A percentile compares a stretch with the other conserved stretches of the same genome.
phyloP scores from a whole-genome alignment of 2,113 vertebrate species.

The Pogonocichla stellata region DNA sequence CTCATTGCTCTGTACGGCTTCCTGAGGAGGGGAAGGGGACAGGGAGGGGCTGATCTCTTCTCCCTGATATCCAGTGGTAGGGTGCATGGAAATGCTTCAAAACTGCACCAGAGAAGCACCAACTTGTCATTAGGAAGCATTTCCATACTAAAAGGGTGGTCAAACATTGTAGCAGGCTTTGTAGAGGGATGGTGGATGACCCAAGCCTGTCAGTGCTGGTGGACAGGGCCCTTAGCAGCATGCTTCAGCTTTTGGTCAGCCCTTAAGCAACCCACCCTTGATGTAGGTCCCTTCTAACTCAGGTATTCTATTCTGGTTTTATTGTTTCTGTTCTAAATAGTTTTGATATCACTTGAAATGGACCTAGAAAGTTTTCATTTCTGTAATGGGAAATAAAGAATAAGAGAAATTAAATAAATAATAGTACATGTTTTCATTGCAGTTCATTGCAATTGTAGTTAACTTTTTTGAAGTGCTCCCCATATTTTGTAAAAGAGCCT shows the following conservation, averaged over 20 bases:
- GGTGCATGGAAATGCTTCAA: neutral
- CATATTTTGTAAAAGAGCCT: neutral
- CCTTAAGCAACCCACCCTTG: neutral
- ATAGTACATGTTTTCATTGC: neutral
- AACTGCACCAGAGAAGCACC: neutral
- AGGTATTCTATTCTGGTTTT: neutral
- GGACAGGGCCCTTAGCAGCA: neutral
- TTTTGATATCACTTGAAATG: neutral
- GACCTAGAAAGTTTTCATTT: neutral
- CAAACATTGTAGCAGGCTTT: neutral
- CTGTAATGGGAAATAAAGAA: neutral
- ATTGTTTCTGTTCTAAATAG: neutral
- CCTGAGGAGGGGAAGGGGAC: neutral
- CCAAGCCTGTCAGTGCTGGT: neutral
- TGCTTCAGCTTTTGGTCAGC: neutral
- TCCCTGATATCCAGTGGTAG: neutral
- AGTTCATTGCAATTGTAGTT: neutral
- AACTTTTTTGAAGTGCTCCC: neutral
- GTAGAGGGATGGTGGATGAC: rapidly evolving
- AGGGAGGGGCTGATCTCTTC: neutral
- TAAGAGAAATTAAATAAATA: neutral
- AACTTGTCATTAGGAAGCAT: neutral
- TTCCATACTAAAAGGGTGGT: neutral
- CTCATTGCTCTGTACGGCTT: neutral
- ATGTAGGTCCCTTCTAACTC: neutral